A percentile compares a stretch with the other conserved stretches of the same genome.
phyloP scores from a whole-genome alignment of 2,113 vertebrate genomes.

The Mustela nigripes region DNA sequence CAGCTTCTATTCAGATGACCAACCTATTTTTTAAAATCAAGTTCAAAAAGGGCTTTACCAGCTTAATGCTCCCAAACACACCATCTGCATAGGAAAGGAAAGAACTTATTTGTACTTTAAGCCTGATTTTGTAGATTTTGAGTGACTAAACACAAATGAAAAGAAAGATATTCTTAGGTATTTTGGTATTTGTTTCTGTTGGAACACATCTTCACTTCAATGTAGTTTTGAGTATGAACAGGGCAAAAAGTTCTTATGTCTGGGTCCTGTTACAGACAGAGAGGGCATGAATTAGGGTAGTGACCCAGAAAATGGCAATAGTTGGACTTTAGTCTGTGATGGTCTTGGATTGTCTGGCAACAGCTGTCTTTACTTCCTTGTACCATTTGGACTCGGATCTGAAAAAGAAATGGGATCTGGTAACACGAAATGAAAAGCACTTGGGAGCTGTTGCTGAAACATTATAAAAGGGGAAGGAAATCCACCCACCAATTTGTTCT shows the following conservation, averaged over 20 bases:
- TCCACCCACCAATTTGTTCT: constrained; percentile 65
- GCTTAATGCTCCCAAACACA: background rate
- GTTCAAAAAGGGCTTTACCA: background rate
- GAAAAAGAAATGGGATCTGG: constrained; percentile 16
- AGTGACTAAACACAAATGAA: background rate
- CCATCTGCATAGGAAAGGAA: background rate
- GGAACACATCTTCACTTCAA: background rate
- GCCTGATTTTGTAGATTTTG: background rate
- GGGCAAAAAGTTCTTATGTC: background rate
- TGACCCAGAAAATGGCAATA: background rate
- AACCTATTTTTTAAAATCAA: background rate
- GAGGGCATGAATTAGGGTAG: background rate
- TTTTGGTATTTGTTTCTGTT: background rate
- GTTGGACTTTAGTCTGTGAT: background rate
- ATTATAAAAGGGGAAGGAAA: constrained; percentile 63
- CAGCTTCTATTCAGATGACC: background rate
- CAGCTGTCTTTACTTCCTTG: background rate
- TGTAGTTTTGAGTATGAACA: background rate
- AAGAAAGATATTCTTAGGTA: background rate
- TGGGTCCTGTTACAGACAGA: background rate
- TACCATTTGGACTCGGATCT: constrained; percentile 56
- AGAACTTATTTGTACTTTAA: background rate
- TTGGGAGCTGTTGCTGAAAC: constrained; percentile 41
- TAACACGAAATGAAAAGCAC: constrained; percentile 60
- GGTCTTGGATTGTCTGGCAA: constrained; percentile 28